phyloP scores from a whole-genome alignment of 2,113 vertebrate genomes.

The Fregetta grallaria region DNA sequence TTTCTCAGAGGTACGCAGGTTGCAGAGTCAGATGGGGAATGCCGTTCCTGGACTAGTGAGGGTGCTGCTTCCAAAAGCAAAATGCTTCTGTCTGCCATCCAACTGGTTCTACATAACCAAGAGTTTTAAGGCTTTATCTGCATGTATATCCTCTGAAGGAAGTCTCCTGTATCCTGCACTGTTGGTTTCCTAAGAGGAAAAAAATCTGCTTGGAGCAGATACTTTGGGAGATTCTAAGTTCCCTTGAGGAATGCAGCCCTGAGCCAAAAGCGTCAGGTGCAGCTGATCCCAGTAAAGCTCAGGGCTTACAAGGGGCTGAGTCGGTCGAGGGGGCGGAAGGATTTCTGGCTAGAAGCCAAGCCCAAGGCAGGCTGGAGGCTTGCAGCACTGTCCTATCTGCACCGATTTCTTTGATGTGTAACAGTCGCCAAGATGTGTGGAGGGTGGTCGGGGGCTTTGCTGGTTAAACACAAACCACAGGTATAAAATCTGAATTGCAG shows the following conservation, averaged over 20 bases:
- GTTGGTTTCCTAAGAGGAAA: background rate
- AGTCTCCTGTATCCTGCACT: background rate
- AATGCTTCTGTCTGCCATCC: background rate
- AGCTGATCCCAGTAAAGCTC: constrained; percentile 9
- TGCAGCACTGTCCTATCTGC: background rate
- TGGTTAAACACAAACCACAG: background rate
- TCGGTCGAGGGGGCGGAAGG: background rate
- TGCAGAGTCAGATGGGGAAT: background rate
- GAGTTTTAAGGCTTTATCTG: background rate
- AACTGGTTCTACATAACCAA: background rate
- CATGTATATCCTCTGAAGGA: fast-evolving
- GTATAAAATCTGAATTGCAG: background rate
- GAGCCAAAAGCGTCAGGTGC: constrained; percentile 18
- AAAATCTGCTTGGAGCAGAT: background rate
- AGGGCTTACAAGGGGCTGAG: background rate
- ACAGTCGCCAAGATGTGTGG: fast-evolving
- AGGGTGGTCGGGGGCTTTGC: fast-evolving
- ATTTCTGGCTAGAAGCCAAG: background rate
- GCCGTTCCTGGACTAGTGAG: background rate
- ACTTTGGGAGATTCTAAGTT: background rate
- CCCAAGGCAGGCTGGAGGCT: background rate
- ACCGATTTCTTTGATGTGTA: background rate
- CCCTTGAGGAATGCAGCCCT: background rate
- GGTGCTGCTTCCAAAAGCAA: background rate
- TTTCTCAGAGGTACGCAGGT: background rate